phyloP scores from a whole-genome alignment of 2,113 vertebrate genomes.

The Phoxinus phoxinus region DNA sequence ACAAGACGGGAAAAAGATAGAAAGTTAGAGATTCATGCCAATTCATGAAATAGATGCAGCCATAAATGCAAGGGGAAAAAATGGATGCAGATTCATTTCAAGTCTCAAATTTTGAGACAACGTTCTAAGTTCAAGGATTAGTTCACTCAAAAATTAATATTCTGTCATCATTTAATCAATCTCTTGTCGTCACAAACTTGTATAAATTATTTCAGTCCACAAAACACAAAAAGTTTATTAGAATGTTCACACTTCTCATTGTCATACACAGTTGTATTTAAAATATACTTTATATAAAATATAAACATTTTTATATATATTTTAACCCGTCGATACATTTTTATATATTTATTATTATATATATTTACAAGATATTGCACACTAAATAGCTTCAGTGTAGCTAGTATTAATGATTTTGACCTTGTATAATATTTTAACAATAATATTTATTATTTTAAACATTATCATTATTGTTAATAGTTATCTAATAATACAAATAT shows the following conservation, averaged over 20 bases:
- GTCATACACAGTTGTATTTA: too few relatives aligned
- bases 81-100: neutral
- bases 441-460: too few relatives aligned
- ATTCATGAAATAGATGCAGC: neutral
- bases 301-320: too few relatives aligned
- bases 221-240: neutral
- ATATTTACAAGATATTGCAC: too few relatives aligned
- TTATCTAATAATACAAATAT: too few relatives aligned
- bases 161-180: neutral
- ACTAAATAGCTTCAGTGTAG: too few relatives aligned
- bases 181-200: neutral
- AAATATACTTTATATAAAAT: too few relatives aligned
- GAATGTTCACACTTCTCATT: neutral
- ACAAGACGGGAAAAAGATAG: neutral
- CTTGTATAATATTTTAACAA: too few relatives aligned
- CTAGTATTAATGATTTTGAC: too few relatives aligned
- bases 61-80: neutral
- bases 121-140: neutral
- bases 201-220: neutral
- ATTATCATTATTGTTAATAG: too few relatives aligned
- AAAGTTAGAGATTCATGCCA: neutral
- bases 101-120: neutral
- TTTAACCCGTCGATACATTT: neutral
- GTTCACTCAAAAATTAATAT: neutral
- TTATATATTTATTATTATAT: too few relatives aligned